phyloP scores from a whole-genome alignment of 2,888 invertebrate genomes.

The Furcula furcula region DNA sequence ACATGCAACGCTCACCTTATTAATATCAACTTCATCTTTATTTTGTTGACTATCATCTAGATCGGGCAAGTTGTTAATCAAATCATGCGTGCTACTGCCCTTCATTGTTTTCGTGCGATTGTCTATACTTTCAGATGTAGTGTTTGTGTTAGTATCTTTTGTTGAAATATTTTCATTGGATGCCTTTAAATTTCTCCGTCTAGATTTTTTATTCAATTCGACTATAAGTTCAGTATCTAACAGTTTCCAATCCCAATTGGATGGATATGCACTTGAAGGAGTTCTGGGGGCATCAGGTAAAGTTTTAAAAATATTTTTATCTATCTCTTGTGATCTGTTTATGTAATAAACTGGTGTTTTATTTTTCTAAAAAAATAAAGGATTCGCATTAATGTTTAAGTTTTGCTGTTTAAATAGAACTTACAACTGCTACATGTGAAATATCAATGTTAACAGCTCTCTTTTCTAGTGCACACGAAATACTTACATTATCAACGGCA shows the following conservation, averaged over 20 bases:
- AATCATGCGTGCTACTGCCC: constrained; percentile 70
- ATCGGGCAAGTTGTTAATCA: constrained; percentile 68
- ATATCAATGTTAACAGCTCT: too few relatives aligned
- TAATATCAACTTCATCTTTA: constrained; percentile 33
- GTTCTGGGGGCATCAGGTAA: constrained; percentile 92
- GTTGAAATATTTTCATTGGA: constrained; percentile 73
- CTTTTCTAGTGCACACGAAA: neutral
- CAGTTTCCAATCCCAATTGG: constrained; percentile 88
- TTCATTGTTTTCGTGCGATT: constrained; percentile 55
- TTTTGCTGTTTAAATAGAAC: too few relatives aligned
- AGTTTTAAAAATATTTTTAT: constrained; percentile 85
- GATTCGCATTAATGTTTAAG: too few relatives aligned
- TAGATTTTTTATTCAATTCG: constrained; percentile 65
- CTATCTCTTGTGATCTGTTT: constrained; percentile 88
- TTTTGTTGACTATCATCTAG: constrained; percentile 53
- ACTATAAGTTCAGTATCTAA: constrained; percentile 76
- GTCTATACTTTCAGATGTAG: constrained; percentile 60
- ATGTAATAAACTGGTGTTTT: constrained; percentile 91
- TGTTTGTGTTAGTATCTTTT: constrained; percentile 64
- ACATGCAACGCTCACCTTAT: constrained; percentile 65
- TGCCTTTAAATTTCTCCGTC: constrained; percentile 61
- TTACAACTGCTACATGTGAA: too few relatives aligned
- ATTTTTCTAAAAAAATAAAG: constrained; percentile 85
- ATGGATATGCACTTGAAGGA: constrained; percentile 85
- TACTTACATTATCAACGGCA: constrained; percentile 90